A percentile compares a stretch with the other conserved stretches of the same genome.
Conservation (phyloP, 2,113 vertebrate species). For the Xenopus laevis region DNA sequence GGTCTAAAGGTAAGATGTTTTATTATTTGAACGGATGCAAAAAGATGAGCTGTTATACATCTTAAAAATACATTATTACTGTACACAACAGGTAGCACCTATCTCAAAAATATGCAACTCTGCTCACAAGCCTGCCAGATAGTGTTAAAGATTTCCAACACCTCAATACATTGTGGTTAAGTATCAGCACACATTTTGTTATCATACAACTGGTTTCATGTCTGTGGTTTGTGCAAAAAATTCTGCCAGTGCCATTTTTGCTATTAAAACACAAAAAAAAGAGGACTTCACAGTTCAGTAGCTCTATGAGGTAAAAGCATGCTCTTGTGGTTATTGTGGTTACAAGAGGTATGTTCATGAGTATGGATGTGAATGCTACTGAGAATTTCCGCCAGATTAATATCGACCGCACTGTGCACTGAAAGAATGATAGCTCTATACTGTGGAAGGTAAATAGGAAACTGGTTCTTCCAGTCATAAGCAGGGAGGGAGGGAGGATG, state of each 20-base stretch:
- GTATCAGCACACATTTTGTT: too few species aligned
- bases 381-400: constrained; percentile 47
- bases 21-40: too few species aligned
- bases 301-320: constrained; percentile 57
- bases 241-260: constrained; percentile 51
- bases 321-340: constrained; percentile 57
- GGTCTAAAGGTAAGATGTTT: too few species aligned
- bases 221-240: constrained; percentile 25
- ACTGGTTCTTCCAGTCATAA: constrained; percentile 27
- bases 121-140: too few species aligned
- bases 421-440: constrained; percentile 27
- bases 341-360: constrained; percentile 49
- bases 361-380: constrained; percentile 49
- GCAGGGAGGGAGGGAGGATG: background rate
- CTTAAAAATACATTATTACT: too few species aligned
- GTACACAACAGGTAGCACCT: too few species aligned
- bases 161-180: background rate
- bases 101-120: too few species aligned
- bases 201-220: too few species aligned
- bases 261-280: constrained; percentile 54
- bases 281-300: constrained; percentile 54
- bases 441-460: constrained; percentile 24
- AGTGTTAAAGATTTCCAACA: background rate
- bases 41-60: too few species aligned
- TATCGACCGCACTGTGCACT: background rate